Evolutionary conservation across 2,797 vertebrate species (phyloP), one percentile per base, ranked within the genome.

Genomic region (Denticeps clupeoides): DNA sequence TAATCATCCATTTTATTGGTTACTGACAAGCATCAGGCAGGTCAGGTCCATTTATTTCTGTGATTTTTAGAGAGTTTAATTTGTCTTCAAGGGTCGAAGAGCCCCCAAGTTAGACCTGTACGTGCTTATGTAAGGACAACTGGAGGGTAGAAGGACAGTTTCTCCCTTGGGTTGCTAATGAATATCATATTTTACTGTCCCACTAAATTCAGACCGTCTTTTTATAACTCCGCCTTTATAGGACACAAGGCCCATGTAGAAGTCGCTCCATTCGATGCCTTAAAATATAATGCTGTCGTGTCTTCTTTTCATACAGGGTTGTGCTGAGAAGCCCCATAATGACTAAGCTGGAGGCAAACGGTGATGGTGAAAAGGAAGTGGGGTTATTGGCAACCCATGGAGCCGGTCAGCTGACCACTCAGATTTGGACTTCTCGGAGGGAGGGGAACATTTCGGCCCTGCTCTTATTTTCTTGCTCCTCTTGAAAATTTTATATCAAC

Each of bases 321-420:
- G 87, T 32, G 71, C 79, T 0, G 93, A 97, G 64, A 97, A 97
- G 70, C 81, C 84, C 26, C 95, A 97, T 68, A 89, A 75, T 31
- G 95, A 97, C 63, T 97, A 82, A 82, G 49, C 6, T 29, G 26
- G 27, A 51, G 37, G 35, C 12, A 27, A 10, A 11, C 4, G 38
- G 11, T 15, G 12, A 18, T 45, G 50, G 33, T 21, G 43, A 5
- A 23, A 23, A n/a, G 24, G 25, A 18, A 16, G 29, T 18, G 18
- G 44, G 21, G 27, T 7, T 3, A 4, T 25, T 10, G 10, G 15
- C 7, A 13, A 12, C 37, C 27, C 27, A 2, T 12, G 41, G 12
- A 15, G 12, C 6, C 2, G 4, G 4, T 7, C 2, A 9, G 4
- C 12, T 3, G 6, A 32, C n/a, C n/a, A n/a, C n/a, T n/a, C n/a